Conservation (phyloP, 2,797 vertebrate species). For the Clamator glandarius region DNA sequence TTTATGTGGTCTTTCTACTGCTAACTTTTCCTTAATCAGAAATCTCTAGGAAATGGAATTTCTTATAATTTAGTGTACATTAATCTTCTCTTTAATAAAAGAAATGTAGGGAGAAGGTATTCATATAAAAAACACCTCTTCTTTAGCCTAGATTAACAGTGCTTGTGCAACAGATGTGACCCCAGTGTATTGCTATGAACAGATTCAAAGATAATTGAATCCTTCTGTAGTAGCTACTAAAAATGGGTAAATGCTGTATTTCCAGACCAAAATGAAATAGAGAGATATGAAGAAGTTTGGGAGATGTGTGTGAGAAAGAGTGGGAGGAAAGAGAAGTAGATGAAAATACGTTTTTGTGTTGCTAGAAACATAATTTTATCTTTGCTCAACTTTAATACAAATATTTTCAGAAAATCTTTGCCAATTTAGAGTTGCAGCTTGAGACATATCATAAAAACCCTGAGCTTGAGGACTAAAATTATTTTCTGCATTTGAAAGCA, state of each 20-base stretch:
- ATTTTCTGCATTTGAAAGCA: not conserved
- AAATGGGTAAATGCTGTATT: conserved; percentile 15
- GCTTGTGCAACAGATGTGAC: conserved; percentile 53
- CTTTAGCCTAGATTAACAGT: conserved; percentile 36
- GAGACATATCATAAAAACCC: not conserved
- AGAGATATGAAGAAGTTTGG: not conserved
- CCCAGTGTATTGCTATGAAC: not conserved
- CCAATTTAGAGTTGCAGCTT: not conserved
- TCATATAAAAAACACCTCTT: not conserved
- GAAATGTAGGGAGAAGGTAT: not conserved
- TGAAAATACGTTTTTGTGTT: not conserved
- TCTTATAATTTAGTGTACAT: not conserved
- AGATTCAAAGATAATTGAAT: conserved; percentile 49
- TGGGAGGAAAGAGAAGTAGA: not conserved
- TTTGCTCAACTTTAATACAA: conserved; percentile 26
- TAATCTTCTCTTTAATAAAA: not conserved
- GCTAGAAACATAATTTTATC: not conserved
- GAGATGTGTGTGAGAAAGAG: not conserved
- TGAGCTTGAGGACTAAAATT: not conserved
- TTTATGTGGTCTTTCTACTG: not conserved
- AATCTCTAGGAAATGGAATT: not conserved
- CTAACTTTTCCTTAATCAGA: conserved; percentile 11
- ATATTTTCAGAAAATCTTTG: not conserved
- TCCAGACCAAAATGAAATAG: not conserved
- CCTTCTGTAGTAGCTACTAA: conserved; percentile 36